A percentile compares a stretch with the other conserved stretches of the same genome.
These are phyloP conservation scores for Philereme vetulata DNA, from an alignment of 2,888 invertebrate species.

Conservation along the genomic window DNA sequence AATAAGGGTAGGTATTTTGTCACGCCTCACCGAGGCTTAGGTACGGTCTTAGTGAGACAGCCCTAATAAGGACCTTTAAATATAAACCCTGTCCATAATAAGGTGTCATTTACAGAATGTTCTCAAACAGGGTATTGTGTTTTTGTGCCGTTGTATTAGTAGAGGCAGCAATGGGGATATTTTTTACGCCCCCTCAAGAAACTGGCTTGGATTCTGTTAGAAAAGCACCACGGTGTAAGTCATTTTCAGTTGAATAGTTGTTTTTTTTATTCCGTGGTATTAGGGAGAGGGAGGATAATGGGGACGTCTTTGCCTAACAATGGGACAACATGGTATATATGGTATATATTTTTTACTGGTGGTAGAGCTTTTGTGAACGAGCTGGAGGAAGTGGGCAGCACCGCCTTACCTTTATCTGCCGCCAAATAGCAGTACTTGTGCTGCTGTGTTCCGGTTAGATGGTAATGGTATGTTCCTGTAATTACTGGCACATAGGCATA, in stretches of 20 bases:
- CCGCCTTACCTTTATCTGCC: too few species aligned
- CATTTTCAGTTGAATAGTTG: background rate
- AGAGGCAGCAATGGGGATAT: slow-evolving; percentile 41
- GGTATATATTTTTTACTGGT: too few species aligned
- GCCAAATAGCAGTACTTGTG: too few species aligned
- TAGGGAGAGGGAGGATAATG: too few species aligned
- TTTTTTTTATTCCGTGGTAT: background rate
- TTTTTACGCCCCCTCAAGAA: slow-evolving; percentile 51
- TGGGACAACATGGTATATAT: too few species aligned
- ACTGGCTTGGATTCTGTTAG: slow-evolving; percentile 61
- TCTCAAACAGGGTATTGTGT: slow-evolving; percentile 33
- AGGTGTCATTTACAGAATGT: slow-evolving; percentile 49
- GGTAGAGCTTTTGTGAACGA: too few species aligned
- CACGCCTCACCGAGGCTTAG: background rate
- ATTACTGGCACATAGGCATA: too few species aligned
- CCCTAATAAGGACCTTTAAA: slow-evolving; percentile 16
- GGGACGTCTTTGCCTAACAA: too few species aligned
- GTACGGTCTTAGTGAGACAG: slow-evolving; percentile 1
- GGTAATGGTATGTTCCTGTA: too few species aligned
- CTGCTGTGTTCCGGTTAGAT: too few species aligned
- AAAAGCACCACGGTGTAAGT: slow-evolving; percentile 74
- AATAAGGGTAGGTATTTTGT: background rate
- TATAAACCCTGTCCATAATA: slow-evolving; percentile 12
- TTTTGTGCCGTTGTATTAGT: slow-evolving; percentile 36
- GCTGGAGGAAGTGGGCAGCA: too few species aligned